Evolutionary conservation across 2,797 vertebrate species (phyloP), one percentile per base, ranked within the genome.

Genomic region (Aratinga solstitialis): DNA sequence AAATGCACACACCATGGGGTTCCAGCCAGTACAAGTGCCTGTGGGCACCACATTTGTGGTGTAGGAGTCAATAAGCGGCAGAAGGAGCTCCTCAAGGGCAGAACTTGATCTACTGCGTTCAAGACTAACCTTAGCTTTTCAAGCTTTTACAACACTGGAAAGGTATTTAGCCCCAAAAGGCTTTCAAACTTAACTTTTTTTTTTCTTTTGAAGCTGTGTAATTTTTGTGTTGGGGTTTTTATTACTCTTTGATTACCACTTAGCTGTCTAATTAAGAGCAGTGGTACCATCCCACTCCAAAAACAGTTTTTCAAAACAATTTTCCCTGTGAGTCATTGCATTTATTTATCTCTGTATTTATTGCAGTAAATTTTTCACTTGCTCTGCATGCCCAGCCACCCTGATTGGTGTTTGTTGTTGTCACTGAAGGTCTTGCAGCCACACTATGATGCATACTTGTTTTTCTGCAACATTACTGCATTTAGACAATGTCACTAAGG

Each of bases 301-400:
- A 95, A 84, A 8, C 84, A 75, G 83, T 42, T 85, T 89, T 73
- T 90, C 30, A 7, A 73, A 87, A 84, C 58, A 48, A 15, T 78
- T 87, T 8, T 16, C 50, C 62, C 58, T 38, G 50, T 83, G 89
- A 92, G 72, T 93, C 92, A 93, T 11, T 91, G 72, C 48, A 29
- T 95, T 95, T 83, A 67, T 89, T 94, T 92, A 87, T 93, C 86
- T 89, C 72, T 3, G 0, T 93, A 42, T 91, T 95, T 92, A 78
- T 54, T 87, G 87, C 84, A 75, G 87, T 80, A 85, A 93, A 85
- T 90, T 86, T 75, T 85, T 94, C 22, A 5, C 91, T 96, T 93
- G 72, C 92, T 85, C 53, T 77, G 72, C 53, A 43, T 58, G n/a
- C 45, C 69, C 54, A 85, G 0, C 48, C 50, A 34, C 62, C 75